Evolutionary conservation across 2,113 vertebrate species (phyloP).

Genomic region (Pseudorhombus dupliciocellatus): DNA sequence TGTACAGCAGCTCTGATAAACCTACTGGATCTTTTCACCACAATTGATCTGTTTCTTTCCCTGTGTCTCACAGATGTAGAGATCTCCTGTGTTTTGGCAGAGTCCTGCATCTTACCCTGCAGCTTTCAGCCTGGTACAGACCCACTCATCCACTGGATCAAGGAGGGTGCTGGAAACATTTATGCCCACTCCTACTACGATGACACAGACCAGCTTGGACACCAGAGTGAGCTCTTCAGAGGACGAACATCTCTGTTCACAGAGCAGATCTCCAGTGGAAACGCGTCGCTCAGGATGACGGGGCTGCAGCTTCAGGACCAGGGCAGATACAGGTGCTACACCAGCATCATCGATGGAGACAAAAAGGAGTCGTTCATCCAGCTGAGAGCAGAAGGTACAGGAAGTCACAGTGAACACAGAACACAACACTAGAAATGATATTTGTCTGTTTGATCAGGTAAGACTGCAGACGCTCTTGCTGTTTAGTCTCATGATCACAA

Average conservation of each 20-base stretch:
- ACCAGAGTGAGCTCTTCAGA: conserved; percentile 50
- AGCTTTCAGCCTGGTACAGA: conserved; percentile 26
- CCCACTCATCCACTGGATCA: conserved; percentile 80
- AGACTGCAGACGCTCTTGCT: too few species aligned
- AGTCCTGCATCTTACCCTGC: conserved; percentile 76
- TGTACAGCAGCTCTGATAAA: too few species aligned
- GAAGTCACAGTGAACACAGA: not conserved
- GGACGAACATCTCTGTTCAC: conserved; percentile 72
- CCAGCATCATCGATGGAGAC: conserved; percentile 22
- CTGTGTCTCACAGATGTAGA: conserved; percentile 8
- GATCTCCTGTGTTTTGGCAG: conserved; percentile 29
- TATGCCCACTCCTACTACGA: conserved; percentile 72
- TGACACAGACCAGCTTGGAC: conserved; percentile 35
- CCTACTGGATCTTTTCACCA: too few species aligned
- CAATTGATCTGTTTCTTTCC: not conserved
- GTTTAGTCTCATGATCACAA: too few species aligned
- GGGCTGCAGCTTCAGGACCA: conserved; percentile 48
- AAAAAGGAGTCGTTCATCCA: conserved; percentile 24
- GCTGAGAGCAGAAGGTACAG: conserved; percentile 56
- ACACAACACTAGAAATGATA: not conserved
- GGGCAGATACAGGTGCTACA: conserved; percentile 77
- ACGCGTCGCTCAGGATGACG: conserved; percentile 75
- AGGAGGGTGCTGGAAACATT: rapidly evolving
- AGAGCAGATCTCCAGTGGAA: conserved; percentile 64
- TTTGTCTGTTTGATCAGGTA: too few species aligned